Evolutionary conservation across 2,113 vertebrate genomes (phyloP), one percentile per base, ranked within the genome.

Genomic region (Rhynchopsitta pachyrhyncha): DNA sequence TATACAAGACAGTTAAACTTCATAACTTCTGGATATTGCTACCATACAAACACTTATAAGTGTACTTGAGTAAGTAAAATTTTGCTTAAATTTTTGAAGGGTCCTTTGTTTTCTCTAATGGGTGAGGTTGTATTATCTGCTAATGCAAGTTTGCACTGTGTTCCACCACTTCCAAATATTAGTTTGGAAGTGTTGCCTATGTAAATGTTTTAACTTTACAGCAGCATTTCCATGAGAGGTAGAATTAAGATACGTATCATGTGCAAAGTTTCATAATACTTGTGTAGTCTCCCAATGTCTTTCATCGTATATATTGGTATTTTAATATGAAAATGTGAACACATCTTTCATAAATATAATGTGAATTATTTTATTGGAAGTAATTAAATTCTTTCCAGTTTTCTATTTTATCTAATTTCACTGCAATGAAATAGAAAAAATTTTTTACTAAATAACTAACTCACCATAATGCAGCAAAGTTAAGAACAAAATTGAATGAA

Each of bases 241-340:
- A 33, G 33, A 73, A 57, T 79, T 57, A 50, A 44, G n/a, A n/a
- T 87, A 47, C 23, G 37, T 75, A 64, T 71, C n/a, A 55, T 35
- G 6, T 69, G 31, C 28, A 59, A 85, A 85, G 41, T 8, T 75
- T 11, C 2, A 0, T 62, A 47, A 35, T 44, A 41, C 12, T 67
- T 0, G 0, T 35, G 15, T 37, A 47, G 70, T 49, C 55, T 81
- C 25, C 16, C 1, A 3, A 0, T 57, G 16, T 39, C 11, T 83
- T 73, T 94, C 17, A 27, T 91, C 22, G 7, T 70, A 1, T 63
- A 17, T 82, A 7, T 62, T 49, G 8, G 27, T 44, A 57, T 13
- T 88, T 77, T 23, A 83, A 44, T 41, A 67, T 68, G 50, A 90
- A 85, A 42, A 69, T 31, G 17, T 2, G 1, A 76, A 20, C 6